Base-by-base conservation (phyloP, 2,888 invertebrate species). In the Anarsia innoxiella region DNA sequence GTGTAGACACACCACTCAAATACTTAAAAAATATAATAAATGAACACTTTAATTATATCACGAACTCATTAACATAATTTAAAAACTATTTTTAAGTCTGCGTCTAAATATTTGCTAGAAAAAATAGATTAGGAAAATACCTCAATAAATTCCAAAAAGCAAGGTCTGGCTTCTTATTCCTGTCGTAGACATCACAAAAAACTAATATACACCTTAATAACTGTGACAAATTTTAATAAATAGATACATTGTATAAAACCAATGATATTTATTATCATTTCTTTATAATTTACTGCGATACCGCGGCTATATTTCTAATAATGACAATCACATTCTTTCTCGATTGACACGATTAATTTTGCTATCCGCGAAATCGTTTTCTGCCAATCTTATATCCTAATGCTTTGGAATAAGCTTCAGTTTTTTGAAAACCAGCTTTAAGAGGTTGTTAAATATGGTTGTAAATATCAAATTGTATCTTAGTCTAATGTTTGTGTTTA, bases 401-500 rank as follows among this genome's bases (percentile, higher is more conserved):
- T 14, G 15, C 8, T 14, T 12, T 25, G 3, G 11, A 11, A 26
- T 33, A 33, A 26, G 26, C 2, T 10, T 14, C 2, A 26, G 5
- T 8, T 15, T 15, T 8, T 8, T 2, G 8, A 1, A 9, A n/a
- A 26, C 5, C 9, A 1, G 2, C 11, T n/a, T 13, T 33, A 2
- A 6, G 6, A 33, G 26, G 15, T 14, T 10, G 2, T 5, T 10
- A 37, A 36, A 48, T 44, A 39, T 35, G 34, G 48, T 44, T 46
- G 49, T 48, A 32, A 36, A 35, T 48, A 45, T 43, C 45, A 61
- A 61, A 71, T 66, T 62, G 57, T 66, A 64, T 67, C 51, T 62
- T 62, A 67, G 62, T 62, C 56, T 61, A 67, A 70, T 64, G 60
- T 67, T 59, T 59, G 62, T 49, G 53, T 48, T 54, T 74, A 68